Percentiles rank a stretch among this genome's conserved stretches.
Evolutionary conservation across 2,888 invertebrate species (phyloP).

Genomic region (Tenthredo notha): DNA sequence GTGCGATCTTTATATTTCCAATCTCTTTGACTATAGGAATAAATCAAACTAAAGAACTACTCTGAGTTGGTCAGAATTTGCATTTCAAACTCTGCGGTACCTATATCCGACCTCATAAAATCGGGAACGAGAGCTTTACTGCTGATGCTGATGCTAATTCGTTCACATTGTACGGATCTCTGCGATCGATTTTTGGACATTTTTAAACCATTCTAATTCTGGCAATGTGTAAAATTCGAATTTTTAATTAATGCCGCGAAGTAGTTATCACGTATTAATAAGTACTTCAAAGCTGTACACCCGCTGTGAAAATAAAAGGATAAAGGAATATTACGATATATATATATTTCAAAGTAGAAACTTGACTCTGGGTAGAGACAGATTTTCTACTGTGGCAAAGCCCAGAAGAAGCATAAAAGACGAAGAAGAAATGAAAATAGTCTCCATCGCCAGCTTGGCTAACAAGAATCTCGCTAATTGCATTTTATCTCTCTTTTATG

Average conservation of each 20-base stretch:
- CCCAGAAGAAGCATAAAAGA: conserved; percentile 33
- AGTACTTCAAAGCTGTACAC: neutral
- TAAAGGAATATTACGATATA: neutral
- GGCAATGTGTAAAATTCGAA: neutral
- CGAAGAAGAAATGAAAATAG: conserved; percentile 34
- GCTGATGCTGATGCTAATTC: conserved; percentile 7
- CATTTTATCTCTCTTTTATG: conserved; percentile 56
- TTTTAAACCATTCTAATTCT: neutral
- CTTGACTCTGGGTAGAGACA: conserved; percentile 3
- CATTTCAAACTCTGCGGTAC: neutral
- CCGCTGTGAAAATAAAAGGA: neutral
- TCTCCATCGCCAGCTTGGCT: conserved; percentile 50
- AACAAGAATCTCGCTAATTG: conserved; percentile 60
- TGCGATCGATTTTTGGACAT: neutral
- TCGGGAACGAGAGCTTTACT: neutral
- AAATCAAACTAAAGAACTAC: neutral
- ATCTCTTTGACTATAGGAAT: neutral
- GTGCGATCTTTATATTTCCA: neutral
- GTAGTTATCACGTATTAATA: neutral
- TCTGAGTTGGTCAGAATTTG: neutral
- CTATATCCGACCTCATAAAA: neutral
- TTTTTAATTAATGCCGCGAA: neutral
- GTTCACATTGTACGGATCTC: neutral
- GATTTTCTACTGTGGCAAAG: conserved; percentile 4
- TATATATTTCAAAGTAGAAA: conserved; percentile 23